Evolutionary conservation across 2,888 invertebrate genomes (phyloP).

Genomic region (Selenia dentaria): DNA sequence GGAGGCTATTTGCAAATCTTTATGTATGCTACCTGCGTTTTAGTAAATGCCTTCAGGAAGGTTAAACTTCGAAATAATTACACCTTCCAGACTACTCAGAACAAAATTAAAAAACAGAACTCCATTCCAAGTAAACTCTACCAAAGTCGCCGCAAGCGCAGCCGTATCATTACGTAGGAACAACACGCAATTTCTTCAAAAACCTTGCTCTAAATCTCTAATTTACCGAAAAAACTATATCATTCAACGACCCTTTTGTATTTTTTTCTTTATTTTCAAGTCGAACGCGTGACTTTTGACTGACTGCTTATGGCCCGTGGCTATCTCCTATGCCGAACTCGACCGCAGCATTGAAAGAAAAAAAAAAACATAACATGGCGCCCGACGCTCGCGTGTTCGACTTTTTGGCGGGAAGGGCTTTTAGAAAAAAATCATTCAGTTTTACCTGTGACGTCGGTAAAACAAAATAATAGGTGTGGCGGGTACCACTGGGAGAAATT

Average conservation of each 20-base stretch:
- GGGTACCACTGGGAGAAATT: conserved; percentile 11
- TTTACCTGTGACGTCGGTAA: conserved; percentile 71
- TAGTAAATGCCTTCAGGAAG: conserved; percentile 14
- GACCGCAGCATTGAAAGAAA: conserved; percentile 68
- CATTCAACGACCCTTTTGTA: conserved; percentile 71
- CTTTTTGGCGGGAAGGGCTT: conserved; percentile 63
- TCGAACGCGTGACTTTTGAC: conserved; percentile 81
- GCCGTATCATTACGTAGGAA: conserved; percentile 70
- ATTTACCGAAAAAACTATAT: conserved; percentile 82
- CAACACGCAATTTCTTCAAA: conserved; percentile 78
- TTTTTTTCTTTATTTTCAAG: conserved; percentile 47
- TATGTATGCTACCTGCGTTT: conserved; percentile 22
- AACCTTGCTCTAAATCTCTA: conserved; percentile 69
- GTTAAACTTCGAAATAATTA: conserved; percentile 29
- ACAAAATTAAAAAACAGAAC: conserved; percentile 34
- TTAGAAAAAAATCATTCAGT: conserved; percentile 63
- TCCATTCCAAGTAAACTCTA: conserved; percentile 36
- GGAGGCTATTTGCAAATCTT: no score
- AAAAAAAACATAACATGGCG: conserved; percentile 70
- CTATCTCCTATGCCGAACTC: conserved; percentile 64
- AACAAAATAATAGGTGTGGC: conserved; percentile 47
- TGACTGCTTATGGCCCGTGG: conserved; percentile 77
- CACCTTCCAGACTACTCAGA: conserved; percentile 33
- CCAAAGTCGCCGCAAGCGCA: conserved; percentile 43
- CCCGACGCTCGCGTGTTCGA: conserved; percentile 67